These are phyloP conservation scores for Hypena proboscidalis DNA, from an alignment of 2,888 invertebrate genomes.

Conservation along the genomic window DNA sequence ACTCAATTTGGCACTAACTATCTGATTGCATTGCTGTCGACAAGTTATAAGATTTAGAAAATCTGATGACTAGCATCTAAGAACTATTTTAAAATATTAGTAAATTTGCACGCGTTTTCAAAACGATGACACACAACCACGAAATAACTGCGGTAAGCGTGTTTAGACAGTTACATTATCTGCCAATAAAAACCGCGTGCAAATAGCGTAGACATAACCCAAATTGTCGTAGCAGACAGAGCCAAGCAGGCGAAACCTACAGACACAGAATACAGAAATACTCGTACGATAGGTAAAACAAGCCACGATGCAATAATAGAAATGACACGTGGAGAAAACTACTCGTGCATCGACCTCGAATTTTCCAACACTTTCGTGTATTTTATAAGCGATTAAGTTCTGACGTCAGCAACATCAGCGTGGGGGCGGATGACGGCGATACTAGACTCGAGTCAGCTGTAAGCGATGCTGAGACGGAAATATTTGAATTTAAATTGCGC, in stretches of 20 bases:
- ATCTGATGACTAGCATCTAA: too few species aligned
- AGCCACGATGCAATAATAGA: constrained; percentile 32
- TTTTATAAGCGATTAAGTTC: constrained; percentile 34
- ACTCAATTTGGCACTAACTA: constrained; percentile 41
- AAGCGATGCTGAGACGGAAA: constrained; percentile 27
- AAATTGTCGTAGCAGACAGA: constrained; percentile 21
- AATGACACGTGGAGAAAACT: constrained; percentile 30
- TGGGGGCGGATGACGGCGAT: constrained; percentile 49
- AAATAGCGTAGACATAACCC: constrained; percentile 18
- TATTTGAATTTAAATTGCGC: constrained; percentile 31
- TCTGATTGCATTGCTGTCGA: constrained; percentile 21
- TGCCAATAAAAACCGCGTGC: constrained; percentile 16
- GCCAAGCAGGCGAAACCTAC: constrained; percentile 17
- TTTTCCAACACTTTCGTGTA: constrained; percentile 41
- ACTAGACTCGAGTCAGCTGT: constrained; percentile 50
- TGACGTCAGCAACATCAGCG: constrained; percentile 46
- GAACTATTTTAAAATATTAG: background rate
- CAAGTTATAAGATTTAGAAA: constrained; percentile 8
- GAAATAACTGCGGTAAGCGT: background rate
- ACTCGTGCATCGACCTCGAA: constrained; percentile 55
- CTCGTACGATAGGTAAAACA: constrained; percentile 27
- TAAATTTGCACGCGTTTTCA: background rate
- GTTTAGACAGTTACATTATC: constrained; percentile 6
- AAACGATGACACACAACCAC: constrained; percentile 3
- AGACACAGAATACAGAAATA: constrained; percentile 26